Base-by-base conservation (phyloP, 2,888 invertebrate genomes). In the Eilema caniola region DNA sequence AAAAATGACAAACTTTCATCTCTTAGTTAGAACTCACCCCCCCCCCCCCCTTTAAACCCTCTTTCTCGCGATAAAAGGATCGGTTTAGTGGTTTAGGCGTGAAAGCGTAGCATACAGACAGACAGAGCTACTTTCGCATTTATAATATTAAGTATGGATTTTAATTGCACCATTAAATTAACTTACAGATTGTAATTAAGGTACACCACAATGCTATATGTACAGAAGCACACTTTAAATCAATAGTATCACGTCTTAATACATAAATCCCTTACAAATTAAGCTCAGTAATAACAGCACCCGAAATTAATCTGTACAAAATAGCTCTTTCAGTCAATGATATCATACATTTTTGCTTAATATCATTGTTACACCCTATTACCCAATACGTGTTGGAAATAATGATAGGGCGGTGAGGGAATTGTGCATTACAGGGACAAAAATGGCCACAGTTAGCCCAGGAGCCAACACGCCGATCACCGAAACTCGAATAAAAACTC, bases 321-420 rank as follows among this genome's bases (percentile, higher is more conserved):
- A 73, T 62, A 67, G 41, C 66, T 63, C 53, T 74, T 70, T 66
- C 25, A 62, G 25, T 24, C 61, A 66, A 41, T 64, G 67, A 64
- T 71, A 62, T 64, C 31, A 71, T 72, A 69, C 64, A 66, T 72
- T 72, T 72, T 65, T 8, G n/a, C 59, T 31, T 70, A 67, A 66
- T 74, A 69, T 67, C 70, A 70, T 68, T 72, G 66, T 70, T 62
- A 73, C 60, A 67, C 28, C 70, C 69, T 60, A 75, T 74, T 65
- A 28, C n/a, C 41, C 72, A 75, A 74, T 76, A 81, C 71, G 65
- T 62, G 37, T 37, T 65, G 25, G 66, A 67, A 69, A 75, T 87
- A 87, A 89, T 90, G 77, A 89, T 82, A 86, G 88, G 78, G 81
- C 84, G 79, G 83, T 71, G 73, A 81, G 81, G 79, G 77, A 72